Evolutionary conservation across 2,113 vertebrate genomes (phyloP), one percentile per base, ranked within the genome.

Genomic region (Istiophorus platypterus): DNA sequence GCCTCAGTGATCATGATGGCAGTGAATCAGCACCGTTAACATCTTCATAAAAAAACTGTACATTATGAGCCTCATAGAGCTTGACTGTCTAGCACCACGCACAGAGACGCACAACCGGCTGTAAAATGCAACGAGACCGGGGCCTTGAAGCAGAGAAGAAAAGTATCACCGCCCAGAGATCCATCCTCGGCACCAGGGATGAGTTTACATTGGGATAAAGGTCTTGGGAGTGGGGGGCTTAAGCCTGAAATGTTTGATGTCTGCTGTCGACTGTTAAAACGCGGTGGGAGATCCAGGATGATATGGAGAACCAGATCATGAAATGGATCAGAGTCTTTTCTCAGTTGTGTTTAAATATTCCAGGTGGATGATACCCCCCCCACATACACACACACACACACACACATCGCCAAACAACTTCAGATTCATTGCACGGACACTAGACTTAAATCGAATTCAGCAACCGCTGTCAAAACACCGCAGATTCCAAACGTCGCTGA

Each of bases 201-300:
- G 69, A 1, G 39, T 58, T 74, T 47, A 58, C 37, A n/a, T 58
- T 65, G 63, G 34, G 41, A 72, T 57, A 9, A 72, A 64, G 37
- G 47, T 67, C 31, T n/a, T n/a, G n/a, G n/a, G n/a, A 58, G 12
- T 1, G 47, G 57, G 11, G 39, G 17, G 7, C 15, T 18, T 34
- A 10, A 12, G 9, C 22, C 9, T 17, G 7, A 18, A 39, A 17
- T 68, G 42, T 66, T 29, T 17, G 13, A 54, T 42, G 18, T 18
- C 45, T 70, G 39, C 12, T 42, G 24, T 64, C 24, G 42, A 0
- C 41, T 29, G 18, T 34, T 26, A 42, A 24, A 34, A 45, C 41
- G 14, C 11, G 26, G 5, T 26, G 51, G n/a, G 47, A 57, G 69
- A 29, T 72, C 17, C 9, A 20, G 10, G 17, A 31, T 15, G 7